A percentile compares a stretch with the other conserved stretches of the same genome.
These are phyloP conservation scores for Heliconius ismenius DNA, from an alignment of 2,888 invertebrate species.

Conservation along the genomic window DNA sequence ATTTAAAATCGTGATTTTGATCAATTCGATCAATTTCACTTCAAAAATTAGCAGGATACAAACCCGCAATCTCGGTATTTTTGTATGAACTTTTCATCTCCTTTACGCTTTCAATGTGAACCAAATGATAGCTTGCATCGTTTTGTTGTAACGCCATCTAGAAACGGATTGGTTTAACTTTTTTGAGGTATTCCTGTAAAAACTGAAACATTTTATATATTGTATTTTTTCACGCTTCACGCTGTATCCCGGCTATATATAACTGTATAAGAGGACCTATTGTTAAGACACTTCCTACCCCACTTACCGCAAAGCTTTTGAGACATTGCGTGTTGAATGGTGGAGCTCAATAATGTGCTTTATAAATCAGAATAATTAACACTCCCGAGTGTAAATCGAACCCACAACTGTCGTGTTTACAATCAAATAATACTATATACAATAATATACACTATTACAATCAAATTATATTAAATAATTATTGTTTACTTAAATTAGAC, in stretches of 20 bases:
- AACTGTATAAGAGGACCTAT: neutral
- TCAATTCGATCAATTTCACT: neutral
- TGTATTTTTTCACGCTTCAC: neutral
- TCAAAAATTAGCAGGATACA: neutral
- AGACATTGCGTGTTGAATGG: neutral
- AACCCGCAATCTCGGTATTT: neutral
- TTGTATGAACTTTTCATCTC: neutral
- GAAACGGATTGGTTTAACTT: neutral
- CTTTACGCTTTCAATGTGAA: neutral
- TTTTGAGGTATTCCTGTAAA: neutral
- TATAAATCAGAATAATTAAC: too few relatives aligned
- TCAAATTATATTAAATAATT: neutral
- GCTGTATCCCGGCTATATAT: too few relatives aligned
- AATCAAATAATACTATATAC: neutral
- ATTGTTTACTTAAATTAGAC: neutral
- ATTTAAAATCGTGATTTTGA: neutral
- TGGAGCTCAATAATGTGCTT: neutral
- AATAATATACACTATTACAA: neutral
- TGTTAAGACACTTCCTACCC: neutral
- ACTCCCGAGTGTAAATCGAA: too few relatives aligned
- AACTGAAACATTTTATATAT: neutral
- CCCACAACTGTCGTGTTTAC: neutral
- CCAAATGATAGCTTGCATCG: neutral
- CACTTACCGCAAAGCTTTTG: neutral
- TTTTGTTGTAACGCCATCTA: neutral